Evolutionary conservation across 2,113 vertebrate genomes (phyloP), one percentile per base, ranked within the genome.

Genomic region (Phalacrocorax pelagicus): DNA sequence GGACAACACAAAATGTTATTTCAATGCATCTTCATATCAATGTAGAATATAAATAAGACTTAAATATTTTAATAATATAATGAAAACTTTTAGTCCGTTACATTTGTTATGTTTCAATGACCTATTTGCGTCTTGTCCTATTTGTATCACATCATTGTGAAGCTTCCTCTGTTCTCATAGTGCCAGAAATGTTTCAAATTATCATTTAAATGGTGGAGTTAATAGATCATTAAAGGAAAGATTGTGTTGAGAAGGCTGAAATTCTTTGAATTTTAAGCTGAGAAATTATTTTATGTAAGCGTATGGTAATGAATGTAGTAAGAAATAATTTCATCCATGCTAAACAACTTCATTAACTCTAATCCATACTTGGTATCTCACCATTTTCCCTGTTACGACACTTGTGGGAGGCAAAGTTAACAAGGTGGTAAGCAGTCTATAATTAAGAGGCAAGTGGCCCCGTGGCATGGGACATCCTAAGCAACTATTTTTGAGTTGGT

Each of bases 181-280:
- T 54, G 58, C 69, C 65, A 92, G 66, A 86, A 92, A 84, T 62
- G 8, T 86, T 91, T 88, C 80, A 32, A 32, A 90, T 96, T 92
- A 71, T 78, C 38, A 86, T 95, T 94, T 92, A 85, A 89, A 86
- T 36, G 36, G 63, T 88, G 44, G 40, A 84, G 66, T 82, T 91
- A 66, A 85, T 8, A 80, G 77, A 67, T 89, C 91, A 96, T 95
- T 95, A 91, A 91, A 94, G 91, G 75, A 92, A 80, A 89, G 58
- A 44, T 81, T 58, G 63, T 86, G 57, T 85, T 46, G 90, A 79
- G 78, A 95, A 94, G 38, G 59, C 79, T 91, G 83, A 91, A 81
- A 71, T 90, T 94, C 54, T 67, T 24, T 40, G 71, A 91, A 57
- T 96, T 79, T 90, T 66, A 94, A 86, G 40, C 38, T 73, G 70